These are phyloP conservation scores for Mungos mungo DNA, from an alignment of 2,113 vertebrate species.

Conservation along the genomic window DNA sequence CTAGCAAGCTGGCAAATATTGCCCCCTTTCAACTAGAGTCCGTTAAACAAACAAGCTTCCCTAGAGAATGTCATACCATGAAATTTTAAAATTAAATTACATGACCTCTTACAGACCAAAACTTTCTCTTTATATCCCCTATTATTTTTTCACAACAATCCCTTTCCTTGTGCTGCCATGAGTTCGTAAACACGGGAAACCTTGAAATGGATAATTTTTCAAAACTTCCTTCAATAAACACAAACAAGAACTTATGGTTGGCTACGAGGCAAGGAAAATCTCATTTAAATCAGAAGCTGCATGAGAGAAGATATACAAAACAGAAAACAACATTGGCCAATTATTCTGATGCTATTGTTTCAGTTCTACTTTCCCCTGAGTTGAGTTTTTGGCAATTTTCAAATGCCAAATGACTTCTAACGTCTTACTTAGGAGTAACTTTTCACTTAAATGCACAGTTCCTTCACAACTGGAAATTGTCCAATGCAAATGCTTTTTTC, in stretches of 20 bases:
- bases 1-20: constrained; percentile 6
- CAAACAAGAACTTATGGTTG: constrained; percentile 17
- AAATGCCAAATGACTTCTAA: constrained; percentile 59
- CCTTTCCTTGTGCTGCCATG: not conserved
- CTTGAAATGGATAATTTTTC: not conserved
- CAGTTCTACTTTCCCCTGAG: constrained; percentile 25
- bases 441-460: not conserved
- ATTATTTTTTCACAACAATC: not conserved
- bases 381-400: constrained; percentile 54
- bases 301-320: constrained; percentile 34
- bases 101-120: not conserved
- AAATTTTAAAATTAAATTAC: constrained; percentile 36
- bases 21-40: constrained; percentile 7
- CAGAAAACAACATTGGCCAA: constrained; percentile 36
- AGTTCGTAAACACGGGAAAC: not conserved
- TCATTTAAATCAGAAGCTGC: constrained; percentile 54
- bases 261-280: not conserved
- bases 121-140: not conserved
- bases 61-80: not conserved
- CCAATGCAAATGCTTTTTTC: not conserved
- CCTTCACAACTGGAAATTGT: not conserved
- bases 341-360: constrained; percentile 50
- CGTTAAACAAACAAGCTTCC: constrained; percentile 26
- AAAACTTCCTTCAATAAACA: not conserved
- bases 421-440: not conserved